phyloP scores from a whole-genome alignment of 2,888 invertebrate species.

The Helleia helle region DNA sequence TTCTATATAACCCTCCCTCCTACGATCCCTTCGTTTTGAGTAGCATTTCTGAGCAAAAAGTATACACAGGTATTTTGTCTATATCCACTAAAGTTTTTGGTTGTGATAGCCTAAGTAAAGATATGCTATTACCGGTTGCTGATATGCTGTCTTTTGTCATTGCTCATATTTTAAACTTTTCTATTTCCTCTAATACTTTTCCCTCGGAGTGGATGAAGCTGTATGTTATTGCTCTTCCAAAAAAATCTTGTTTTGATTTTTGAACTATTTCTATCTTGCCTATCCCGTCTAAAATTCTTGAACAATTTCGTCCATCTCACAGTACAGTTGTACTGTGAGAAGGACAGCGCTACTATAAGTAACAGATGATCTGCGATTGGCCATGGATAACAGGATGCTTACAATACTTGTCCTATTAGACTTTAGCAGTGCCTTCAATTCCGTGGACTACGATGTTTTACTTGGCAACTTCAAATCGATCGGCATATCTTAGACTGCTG shows the following conservation, averaged over 20 bases:
- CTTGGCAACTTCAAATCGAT: background rate
- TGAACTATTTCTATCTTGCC: background rate
- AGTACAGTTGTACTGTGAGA: too few relatives aligned
- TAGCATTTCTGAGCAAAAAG: background rate
- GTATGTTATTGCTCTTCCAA: background rate
- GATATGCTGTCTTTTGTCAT: background rate
- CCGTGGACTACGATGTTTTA: conserved; percentile 1
- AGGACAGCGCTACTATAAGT: too few relatives aligned
- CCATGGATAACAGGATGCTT: too few relatives aligned
- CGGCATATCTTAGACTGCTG: background rate
- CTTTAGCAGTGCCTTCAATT: conserved; percentile 2
- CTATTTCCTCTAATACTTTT: background rate
- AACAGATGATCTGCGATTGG: too few relatives aligned
- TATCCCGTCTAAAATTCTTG: background rate
- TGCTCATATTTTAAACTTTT: background rate
- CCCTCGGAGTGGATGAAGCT: background rate
- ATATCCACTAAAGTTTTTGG: too few relatives aligned
- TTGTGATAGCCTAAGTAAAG: conserved; percentile 1
- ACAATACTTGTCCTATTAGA: background rate
- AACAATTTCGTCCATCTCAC: too few relatives aligned
- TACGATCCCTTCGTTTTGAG: background rate
- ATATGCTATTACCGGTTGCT: background rate
- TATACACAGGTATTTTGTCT: background rate
- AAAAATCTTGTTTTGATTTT: background rate
- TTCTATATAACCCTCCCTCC: background rate